Evolutionary conservation across 2,797 vertebrate genomes (phyloP).

Genomic region (Epinephelus awoara): DNA sequence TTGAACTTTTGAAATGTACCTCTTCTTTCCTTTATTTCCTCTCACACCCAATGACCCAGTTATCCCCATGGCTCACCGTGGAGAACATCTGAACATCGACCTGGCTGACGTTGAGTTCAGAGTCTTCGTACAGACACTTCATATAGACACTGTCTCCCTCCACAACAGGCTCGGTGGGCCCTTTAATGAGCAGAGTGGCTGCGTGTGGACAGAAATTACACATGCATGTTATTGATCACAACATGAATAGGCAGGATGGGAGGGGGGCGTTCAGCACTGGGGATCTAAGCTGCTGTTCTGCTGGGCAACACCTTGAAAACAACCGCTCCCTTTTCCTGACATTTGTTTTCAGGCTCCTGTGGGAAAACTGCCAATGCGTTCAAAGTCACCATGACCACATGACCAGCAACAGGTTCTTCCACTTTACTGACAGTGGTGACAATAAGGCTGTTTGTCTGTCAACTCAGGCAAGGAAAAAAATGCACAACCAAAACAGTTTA

Average conservation of each 20-base stretch:
- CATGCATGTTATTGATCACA: constrained; percentile 56
- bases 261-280: background rate
- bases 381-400: constrained; percentile 18
- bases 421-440: constrained; percentile 1
- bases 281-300: constrained; percentile 11
- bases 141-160: constrained; percentile 78
- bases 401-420: constrained; percentile 55
- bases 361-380: constrained; percentile 20
- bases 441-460: constrained; percentile 4
- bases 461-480: background rate
- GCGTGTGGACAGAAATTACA: constrained; percentile 67
- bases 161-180: constrained; percentile 75
- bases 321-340: constrained; percentile 46
- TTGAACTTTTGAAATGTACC: background rate
- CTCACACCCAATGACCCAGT: background rate
- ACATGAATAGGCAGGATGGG: constrained; percentile 27
- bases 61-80: constrained; percentile 70
- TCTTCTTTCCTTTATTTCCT: background rate
- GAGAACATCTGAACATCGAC: constrained; percentile 84
- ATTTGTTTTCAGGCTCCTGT: constrained; percentile 34
- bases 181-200: constrained; percentile 83
- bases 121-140: constrained; percentile 80
- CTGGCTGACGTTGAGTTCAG: constrained; percentile 77
- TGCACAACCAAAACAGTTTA: background rate
- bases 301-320: constrained; percentile 47